These are phyloP conservation scores for Discoglossus pictus DNA, from an alignment of 2,797 vertebrate genomes.

Conservation along the genomic window DNA sequence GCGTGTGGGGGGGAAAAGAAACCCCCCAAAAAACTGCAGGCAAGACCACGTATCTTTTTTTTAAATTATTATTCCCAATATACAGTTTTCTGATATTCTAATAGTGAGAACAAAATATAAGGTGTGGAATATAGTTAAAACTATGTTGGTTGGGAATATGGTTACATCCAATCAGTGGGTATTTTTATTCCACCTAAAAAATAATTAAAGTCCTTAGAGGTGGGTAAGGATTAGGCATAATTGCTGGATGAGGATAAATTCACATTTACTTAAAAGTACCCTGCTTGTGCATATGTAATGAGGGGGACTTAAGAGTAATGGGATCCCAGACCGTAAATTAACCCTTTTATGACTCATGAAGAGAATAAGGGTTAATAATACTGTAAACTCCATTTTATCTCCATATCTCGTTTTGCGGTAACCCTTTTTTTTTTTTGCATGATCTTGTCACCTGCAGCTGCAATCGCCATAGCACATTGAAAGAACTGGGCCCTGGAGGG, in stretches of 20 bases:
- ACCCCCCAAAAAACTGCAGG: too few relatives aligned
- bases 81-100: too few relatives aligned
- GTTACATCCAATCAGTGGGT: too few relatives aligned
- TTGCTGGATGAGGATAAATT: constrained; percentile 53
- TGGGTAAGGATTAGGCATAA: constrained; percentile 53
- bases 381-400: not conserved
- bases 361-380: constrained; percentile 21
- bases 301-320: constrained; percentile 33
- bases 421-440: too few relatives aligned
- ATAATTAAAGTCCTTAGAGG: constrained; percentile 56
- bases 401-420: not conserved
- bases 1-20: too few relatives aligned
- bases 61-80: too few relatives aligned
- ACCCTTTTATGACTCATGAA: not conserved
- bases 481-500: constrained; percentile 40
- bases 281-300: constrained; percentile 51
- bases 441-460: constrained; percentile 37
- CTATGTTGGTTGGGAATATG: too few relatives aligned
- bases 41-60: too few relatives aligned
- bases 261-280: constrained; percentile 43
- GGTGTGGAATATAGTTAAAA: too few relatives aligned
- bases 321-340: not conserved
- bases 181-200: too few relatives aligned
- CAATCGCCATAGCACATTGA: constrained; percentile 43
- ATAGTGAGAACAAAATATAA: constrained; percentile 46